phyloP scores from a whole-genome alignment of 2,888 invertebrate species.

The Lamellibrachia satsuma region DNA sequence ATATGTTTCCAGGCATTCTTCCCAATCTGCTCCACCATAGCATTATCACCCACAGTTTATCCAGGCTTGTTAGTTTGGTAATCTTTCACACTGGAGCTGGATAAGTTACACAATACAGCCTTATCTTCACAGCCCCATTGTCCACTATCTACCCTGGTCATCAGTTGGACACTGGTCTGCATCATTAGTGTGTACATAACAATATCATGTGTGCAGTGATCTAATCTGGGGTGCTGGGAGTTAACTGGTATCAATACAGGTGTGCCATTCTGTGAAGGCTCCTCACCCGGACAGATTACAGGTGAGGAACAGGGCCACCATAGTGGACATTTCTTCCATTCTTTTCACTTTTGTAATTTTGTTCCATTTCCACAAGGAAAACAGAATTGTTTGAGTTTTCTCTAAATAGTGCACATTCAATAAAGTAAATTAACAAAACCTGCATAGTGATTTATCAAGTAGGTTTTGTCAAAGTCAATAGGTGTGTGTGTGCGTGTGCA shows the following conservation, averaged over 20 bases:
- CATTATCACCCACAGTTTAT: not conserved
- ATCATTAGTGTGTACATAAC: not conserved
- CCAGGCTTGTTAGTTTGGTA: conserved; percentile 12
- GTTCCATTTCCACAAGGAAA: not conserved
- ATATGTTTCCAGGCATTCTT: not conserved
- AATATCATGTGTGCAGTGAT: not conserved
- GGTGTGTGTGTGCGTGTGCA: too few species aligned
- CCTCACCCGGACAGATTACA: not conserved
- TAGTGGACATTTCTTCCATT: not conserved
- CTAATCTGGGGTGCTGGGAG: not conserved
- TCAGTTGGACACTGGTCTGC: not conserved
- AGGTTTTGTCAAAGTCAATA: too few species aligned
- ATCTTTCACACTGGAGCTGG: not conserved
- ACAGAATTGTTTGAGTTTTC: not conserved
- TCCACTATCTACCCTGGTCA: conserved; percentile 5
- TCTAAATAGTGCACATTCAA: too few species aligned
- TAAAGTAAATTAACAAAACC: too few species aligned
- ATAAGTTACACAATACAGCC: not conserved
- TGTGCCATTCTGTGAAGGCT: not conserved
- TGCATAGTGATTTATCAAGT: too few species aligned
- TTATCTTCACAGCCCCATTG: conserved; percentile 7
- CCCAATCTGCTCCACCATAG: not conserved
- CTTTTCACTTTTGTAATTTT: not conserved
- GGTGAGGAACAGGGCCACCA: too few species aligned
- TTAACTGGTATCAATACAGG: not conserved